Conservation (phyloP, 2,113 vertebrate species). For the Neogale vison region DNA sequence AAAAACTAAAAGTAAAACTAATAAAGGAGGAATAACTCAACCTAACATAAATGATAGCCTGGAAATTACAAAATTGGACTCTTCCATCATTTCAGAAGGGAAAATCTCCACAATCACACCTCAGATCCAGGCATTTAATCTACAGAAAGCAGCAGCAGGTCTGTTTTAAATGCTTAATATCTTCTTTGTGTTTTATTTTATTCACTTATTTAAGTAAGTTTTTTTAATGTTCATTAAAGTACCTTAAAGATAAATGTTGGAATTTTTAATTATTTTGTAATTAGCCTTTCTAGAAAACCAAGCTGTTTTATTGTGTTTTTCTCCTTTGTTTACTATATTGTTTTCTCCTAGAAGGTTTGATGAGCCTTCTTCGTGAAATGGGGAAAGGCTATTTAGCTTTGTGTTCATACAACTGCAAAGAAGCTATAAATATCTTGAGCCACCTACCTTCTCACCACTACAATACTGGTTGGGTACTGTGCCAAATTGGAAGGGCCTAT, state of each 20-base stretch:
- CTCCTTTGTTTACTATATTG: conserved; percentile 76
- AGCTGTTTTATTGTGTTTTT: conserved; percentile 46
- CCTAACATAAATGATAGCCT: conserved; percentile 96
- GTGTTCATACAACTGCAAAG: conserved; percentile 97
- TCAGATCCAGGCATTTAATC: conserved; percentile 93
- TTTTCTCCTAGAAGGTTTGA: conserved; percentile 94
- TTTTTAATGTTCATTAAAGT: conserved; percentile 14
- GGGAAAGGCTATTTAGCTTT: conserved; percentile 97
- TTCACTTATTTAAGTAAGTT: conserved; percentile 41
- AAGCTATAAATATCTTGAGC: conserved; percentile 95
- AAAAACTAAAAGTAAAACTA: conserved; percentile 98
- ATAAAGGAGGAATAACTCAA: conserved; percentile 93
- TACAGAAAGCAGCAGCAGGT: conserved; percentile 97
- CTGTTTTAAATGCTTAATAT: conserved; percentile 71
- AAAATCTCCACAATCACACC: conserved; percentile 90
- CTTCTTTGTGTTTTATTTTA: conserved; percentile 26
- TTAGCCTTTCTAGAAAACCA: conserved; percentile 56
- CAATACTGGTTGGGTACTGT: conserved; percentile 98
- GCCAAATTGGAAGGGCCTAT: conserved; percentile 96
- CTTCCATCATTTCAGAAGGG: conserved; percentile 92
- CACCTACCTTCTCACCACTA: conserved; percentile 98
- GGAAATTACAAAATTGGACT: conserved; percentile 96
- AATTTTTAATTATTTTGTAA: conserved; percentile 41
- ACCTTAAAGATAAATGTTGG: background rate
- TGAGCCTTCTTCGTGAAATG: conserved; percentile 96